Conservation (phyloP, 2,888 invertebrate species). For the Hyposoter didymator region DNA sequence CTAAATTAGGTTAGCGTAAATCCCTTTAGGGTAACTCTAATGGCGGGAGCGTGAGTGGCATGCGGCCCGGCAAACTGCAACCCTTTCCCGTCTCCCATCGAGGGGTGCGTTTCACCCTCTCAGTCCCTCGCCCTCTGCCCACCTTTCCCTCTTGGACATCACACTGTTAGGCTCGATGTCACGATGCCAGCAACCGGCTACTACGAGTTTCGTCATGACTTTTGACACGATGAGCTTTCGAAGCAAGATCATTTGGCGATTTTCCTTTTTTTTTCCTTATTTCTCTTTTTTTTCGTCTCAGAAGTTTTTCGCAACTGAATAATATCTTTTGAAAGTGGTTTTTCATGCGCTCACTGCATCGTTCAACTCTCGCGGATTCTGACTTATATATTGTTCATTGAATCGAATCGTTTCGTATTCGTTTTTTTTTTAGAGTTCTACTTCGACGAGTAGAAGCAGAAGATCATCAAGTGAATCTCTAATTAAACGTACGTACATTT, state of each 20-base stretch:
- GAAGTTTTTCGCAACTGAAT: neutral
- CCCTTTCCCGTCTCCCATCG: slow-evolving; percentile 46
- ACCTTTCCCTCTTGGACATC: slow-evolving; percentile 17
- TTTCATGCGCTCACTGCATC: neutral
- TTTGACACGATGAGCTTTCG: slow-evolving; percentile 10
- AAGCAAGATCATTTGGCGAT: neutral
- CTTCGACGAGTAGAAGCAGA: neutral
- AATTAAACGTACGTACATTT: neutral
- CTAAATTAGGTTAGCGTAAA: slow-evolving; percentile 83
- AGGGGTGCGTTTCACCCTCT: slow-evolving; percentile 47
- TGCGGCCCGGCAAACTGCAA: slow-evolving; percentile 68
- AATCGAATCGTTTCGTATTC: neutral
- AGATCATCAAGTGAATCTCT: neutral
- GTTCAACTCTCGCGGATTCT: neutral
- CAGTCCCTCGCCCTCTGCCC: slow-evolving; percentile 9
- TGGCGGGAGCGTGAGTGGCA: slow-evolving; percentile 80
- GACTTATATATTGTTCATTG: neutral
- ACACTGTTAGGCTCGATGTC: slow-evolving; percentile 16
- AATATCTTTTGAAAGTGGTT: neutral
- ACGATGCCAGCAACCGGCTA: slow-evolving; percentile 8
- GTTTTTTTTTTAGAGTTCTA: neutral
- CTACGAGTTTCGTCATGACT: slow-evolving; percentile 18
- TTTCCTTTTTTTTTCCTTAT: neutral
- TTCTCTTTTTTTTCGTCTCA: too few species aligned
- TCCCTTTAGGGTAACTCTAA: slow-evolving; percentile 83